Evolutionary conservation across 2,113 vertebrate genomes (phyloP), one percentile per base, ranked within the genome.

Genomic region (Gymnogyps californianus): DNA sequence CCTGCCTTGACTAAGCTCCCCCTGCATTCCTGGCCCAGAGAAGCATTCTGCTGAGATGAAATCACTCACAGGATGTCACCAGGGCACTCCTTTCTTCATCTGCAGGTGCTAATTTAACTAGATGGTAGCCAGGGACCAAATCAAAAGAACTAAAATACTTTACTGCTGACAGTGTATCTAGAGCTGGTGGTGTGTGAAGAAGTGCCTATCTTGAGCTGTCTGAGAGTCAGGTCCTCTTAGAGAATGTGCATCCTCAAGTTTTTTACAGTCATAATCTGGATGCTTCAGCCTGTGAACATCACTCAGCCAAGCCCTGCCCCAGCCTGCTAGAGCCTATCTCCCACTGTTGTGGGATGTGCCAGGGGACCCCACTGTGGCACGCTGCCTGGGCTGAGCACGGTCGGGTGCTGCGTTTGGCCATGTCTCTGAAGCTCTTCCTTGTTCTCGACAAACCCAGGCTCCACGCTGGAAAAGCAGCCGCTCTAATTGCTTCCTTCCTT

Each of bases 31-130:
- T 55, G 58, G n/a, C 64, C 29, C 0, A 0, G 13, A 87, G 51
- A 70, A 81, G 26, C 93, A 95, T 97, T 96, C 96, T 94, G 42
- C 25, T 51, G 81, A 83, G 85, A 90, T 94, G 18, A 92, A 87
- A 61, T 96, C 95, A 97, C 16, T 17, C 70, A 69, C 90, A 81
- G 94, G 83, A 97, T 94, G 72, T 93, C 85, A 75, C 76, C 9
- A 0, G 20, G 51, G 18, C 46, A 81, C 75, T 94, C 17, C 47
- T 91, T 80, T 52, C 71, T 67, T 91, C 78, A 90, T 38, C 31
- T 89, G 19, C 54, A 72, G 59, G 36, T 69, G 61, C 24, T 44
- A 69, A 83, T 94, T 97, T 93, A 93, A 88, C 78, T 83, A 90
- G 65, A 87, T 38, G 34, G 74, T 14, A 85, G 38, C 71, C 78